These are phyloP conservation scores for Epirrhoe tristata DNA, from an alignment of 2,888 invertebrate species.

Conservation along the genomic window DNA sequence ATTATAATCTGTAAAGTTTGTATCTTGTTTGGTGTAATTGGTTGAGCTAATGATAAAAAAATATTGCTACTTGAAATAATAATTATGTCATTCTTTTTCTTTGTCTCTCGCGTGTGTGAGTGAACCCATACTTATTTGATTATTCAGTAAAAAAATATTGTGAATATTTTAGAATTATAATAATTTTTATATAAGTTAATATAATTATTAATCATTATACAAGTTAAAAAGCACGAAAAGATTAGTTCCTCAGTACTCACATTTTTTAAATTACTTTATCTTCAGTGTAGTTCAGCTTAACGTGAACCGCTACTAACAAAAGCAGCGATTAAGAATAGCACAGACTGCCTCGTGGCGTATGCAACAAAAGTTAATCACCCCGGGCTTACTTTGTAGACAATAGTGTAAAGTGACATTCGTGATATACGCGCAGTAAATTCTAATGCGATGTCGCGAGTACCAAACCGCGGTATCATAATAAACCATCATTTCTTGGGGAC, in stretches of 20 bases:
- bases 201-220: too few relatives aligned
- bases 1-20: not conserved
- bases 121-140: too few relatives aligned
- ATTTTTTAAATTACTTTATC: too few relatives aligned
- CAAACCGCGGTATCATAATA: conserved; percentile 79
- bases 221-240: too few relatives aligned
- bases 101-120: too few relatives aligned
- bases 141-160: too few relatives aligned
- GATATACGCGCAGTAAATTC: conserved; percentile 81
- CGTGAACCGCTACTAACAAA: not conserved
- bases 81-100: too few relatives aligned
- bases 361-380: conserved; percentile 68
- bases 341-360: conserved; percentile 29
- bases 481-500: conserved; percentile 85
- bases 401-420: conserved; percentile 62
- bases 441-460: conserved; percentile 74
- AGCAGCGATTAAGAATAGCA: conserved; percentile 31
- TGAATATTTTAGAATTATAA: too few relatives aligned
- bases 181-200: too few relatives aligned
- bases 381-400: conserved; percentile 69
- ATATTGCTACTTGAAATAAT: too few relatives aligned
- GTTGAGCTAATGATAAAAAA: not conserved
- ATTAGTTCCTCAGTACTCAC: too few relatives aligned
- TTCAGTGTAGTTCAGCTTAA: not conserved
- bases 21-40: not conserved